Evolutionary conservation across 2,113 vertebrate genomes (phyloP).

Genomic region (Hystrix brachyura): DNA sequence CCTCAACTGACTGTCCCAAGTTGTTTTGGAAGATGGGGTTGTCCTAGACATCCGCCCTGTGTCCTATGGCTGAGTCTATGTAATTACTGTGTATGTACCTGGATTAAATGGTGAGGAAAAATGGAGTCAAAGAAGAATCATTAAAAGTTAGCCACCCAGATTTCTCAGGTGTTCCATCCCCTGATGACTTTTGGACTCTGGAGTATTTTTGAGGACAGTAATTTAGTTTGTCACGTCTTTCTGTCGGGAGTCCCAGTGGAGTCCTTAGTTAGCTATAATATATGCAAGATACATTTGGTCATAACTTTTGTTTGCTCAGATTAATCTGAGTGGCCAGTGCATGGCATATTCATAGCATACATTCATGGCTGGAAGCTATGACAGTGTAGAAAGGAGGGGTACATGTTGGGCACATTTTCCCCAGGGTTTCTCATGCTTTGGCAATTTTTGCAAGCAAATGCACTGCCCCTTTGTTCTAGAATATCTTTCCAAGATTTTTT

Average conservation of each 20-base stretch:
- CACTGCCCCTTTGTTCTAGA: neutral
- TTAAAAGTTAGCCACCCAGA: neutral
- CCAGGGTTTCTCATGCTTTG: neutral
- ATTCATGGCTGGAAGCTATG: neutral
- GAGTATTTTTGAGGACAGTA: neutral
- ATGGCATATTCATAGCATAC: too few relatives aligned
- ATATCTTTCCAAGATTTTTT: neutral
- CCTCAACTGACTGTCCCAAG: neutral
- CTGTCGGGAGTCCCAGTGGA: neutral
- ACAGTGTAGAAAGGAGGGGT: accelerated
- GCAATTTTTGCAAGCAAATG: neutral
- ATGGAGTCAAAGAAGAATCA: neutral
- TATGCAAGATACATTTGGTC: neutral
- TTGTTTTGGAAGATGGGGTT: neutral
- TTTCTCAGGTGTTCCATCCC: neutral
- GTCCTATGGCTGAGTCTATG: neutral
- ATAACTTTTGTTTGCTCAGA: neutral
- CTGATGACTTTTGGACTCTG: neutral
- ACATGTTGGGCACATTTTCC: neutral
- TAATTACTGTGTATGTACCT: neutral
- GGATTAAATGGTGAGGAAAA: neutral
- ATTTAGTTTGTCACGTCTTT: neutral
- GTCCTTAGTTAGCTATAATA: neutral
- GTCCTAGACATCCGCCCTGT: neutral
- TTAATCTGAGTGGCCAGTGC: neutral